phyloP scores from a whole-genome alignment of 2,113 vertebrate species.

The Gopherus evgoodei region DNA sequence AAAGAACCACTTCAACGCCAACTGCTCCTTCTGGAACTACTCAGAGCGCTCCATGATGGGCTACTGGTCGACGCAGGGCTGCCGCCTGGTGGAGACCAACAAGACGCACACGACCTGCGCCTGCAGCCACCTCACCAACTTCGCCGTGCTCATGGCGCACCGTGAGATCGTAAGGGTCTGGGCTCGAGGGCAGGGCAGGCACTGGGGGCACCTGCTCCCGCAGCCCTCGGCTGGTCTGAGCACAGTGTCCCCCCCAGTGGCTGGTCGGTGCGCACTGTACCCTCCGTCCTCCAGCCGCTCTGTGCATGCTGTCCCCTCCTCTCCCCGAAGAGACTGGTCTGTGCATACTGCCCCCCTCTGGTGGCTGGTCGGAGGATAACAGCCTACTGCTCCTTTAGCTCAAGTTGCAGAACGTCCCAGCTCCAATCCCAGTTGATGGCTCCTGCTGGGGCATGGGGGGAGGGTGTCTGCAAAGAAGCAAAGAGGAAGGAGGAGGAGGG shows the following conservation, averaged over 20 bases:
- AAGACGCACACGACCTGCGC: conserved; percentile 94
- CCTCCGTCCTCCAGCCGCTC: neutral
- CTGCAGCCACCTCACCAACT: conserved; percentile 97
- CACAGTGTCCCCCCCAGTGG: too few species aligned
- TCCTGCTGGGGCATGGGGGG: neutral
- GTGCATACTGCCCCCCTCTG: too few species aligned
- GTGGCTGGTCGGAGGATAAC: neutral
- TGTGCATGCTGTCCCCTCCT: neutral
- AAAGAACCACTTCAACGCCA: conserved; percentile 92
- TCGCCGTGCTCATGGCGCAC: conserved; percentile 93
- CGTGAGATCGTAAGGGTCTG: conserved; percentile 84
- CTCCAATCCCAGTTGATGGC: neutral
- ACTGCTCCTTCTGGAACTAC: conserved; percentile 98
- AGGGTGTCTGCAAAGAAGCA: neutral
- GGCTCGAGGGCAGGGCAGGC: neutral
- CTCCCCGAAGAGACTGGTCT: too few species aligned
- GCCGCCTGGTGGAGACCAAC: conserved; percentile 90
- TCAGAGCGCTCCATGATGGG: conserved; percentile 94
- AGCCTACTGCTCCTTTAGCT: neutral
- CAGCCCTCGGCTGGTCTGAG: neutral
- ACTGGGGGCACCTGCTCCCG: too few species aligned
- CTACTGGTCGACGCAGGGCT: conserved; percentile 94
- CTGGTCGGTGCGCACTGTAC: neutral
- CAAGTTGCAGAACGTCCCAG: neutral
- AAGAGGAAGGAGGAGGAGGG: neutral